phyloP scores from a whole-genome alignment of 1,140 invertebrate genomes.

The Lucilia sericata region DNA sequence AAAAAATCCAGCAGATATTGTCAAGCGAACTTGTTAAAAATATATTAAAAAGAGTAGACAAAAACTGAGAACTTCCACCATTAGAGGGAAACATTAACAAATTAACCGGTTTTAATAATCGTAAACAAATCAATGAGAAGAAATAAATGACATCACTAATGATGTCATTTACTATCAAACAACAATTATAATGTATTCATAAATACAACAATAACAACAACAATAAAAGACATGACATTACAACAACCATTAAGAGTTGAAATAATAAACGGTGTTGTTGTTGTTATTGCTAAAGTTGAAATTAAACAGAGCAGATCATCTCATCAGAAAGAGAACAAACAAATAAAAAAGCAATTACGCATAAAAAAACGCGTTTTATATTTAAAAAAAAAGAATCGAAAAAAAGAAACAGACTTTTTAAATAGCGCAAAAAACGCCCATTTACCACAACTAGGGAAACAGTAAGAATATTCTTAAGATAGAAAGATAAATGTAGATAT shows the following conservation, averaged over 20 bases:
- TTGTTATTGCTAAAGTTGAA: background rate
- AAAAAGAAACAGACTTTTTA: background rate
- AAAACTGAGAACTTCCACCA: too few species aligned
- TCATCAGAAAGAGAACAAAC: background rate
- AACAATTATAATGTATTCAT: conserved; percentile 12
- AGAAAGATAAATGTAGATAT: background rate
- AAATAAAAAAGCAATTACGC: background rate
- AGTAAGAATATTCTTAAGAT: background rate
- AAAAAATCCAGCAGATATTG: too few species aligned
- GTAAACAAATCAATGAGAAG: background rate
- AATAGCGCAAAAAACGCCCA: background rate
- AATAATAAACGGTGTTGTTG: background rate
- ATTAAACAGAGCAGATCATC: conserved; percentile 7
- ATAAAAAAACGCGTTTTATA: background rate
- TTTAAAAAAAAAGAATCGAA: background rate
- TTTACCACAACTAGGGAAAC: background rate
- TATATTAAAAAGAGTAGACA: too few species aligned
- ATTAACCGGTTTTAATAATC: background rate
- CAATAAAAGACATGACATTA: background rate
- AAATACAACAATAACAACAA: background rate
- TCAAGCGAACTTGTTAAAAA: too few species aligned
- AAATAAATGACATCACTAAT: conserved; percentile 9
- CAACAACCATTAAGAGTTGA: background rate
- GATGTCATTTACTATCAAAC: conserved; percentile 3
- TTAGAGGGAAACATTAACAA: background rate